Evolutionary conservation across 2,113 vertebrate species (phyloP), one percentile per base, ranked within the genome.

Genomic region (Ageneiosus marmoratus): DNA sequence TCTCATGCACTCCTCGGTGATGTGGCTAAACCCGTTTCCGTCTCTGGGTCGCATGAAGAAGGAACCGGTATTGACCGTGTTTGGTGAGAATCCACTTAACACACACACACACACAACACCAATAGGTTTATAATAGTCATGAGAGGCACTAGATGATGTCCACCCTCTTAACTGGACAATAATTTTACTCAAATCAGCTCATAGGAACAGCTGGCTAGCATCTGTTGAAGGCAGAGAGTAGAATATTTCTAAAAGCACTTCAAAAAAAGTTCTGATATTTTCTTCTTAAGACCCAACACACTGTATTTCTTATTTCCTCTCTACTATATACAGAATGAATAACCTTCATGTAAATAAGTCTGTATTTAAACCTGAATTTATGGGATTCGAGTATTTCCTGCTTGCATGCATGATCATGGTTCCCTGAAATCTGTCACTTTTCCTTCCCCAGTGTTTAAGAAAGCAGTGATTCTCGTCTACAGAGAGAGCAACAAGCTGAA

Each of bases 401-500:
- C 48, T n/a, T n/a, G n/a, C n/a, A n/a, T 51, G 32, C 15, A 29
- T 29, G 16, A 27, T 29, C 79, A 62, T 1, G 2, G 58, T 62
- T 79, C 56, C 67, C 24, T 34, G 13, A 9, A 77, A 41, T 22
- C 88, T 90, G 85, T 85, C 29, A 90, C n/a, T 87, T 85, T 82
- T 90, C 85, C 89, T 74, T 53, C 89, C 80, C 87, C 87, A 99
- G 98, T 98, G 88, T 99, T 99, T 93, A 99, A 98, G 93, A 96
- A 96, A 91, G 98, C 97, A 0, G 96, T 98, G 91, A 99, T 99
- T 89, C 69, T 99, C 88, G 96, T 99, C 44, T 98, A 96, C 91
- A 96, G 97, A 92, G 98, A 99, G 89, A 96, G 94, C 89, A 96
- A 92, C 94, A 98, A 99, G 90, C 92, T 97, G 80, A 99, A 97